A percentile compares a stretch with the other conserved stretches of the same genome.
Conservation (phyloP, 1,140 invertebrate species). For the Hylaeus volcanicus region DNA sequence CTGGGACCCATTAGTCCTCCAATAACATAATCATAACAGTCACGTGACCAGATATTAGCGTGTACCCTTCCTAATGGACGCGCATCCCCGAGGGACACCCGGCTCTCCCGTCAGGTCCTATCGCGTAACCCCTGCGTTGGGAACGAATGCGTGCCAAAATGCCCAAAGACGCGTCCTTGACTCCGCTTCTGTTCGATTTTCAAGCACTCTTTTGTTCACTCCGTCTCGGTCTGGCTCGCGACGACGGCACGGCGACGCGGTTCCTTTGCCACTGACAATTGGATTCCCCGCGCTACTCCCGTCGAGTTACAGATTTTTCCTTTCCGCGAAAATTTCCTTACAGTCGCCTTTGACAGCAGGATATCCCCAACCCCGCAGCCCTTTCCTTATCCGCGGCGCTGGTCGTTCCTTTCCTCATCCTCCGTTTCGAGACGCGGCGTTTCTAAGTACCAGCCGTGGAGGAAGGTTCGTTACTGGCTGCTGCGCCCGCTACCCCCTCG, state of each 20-base stretch:
- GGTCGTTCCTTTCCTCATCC: constrained; percentile 13
- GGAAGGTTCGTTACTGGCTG: constrained; percentile 56
- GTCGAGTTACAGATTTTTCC: constrained; percentile 71
- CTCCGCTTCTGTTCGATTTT: background rate
- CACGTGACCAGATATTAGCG: too few species aligned
- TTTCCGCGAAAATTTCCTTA: constrained; percentile 65
- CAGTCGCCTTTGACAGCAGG: constrained; percentile 60
- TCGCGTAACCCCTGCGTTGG: background rate
- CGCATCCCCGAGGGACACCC: background rate
- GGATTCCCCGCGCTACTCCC: constrained; percentile 68
- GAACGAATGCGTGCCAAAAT: background rate
- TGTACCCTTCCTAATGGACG: too few species aligned
- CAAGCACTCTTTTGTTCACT: background rate
- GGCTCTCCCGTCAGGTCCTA: background rate
- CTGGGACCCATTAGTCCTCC: too few species aligned
- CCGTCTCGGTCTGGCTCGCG: constrained; percentile 22
- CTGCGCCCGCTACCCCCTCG: background rate
- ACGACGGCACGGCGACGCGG: constrained; percentile 12
- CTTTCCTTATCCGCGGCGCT: background rate
- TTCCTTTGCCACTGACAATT: constrained; percentile 69
- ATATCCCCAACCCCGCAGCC: constrained; percentile 25
- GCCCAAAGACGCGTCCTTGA: background rate
- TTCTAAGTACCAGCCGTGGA: constrained; percentile 55
- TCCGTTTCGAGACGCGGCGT: constrained; percentile 28
- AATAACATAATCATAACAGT: too few species aligned